phyloP scores from a whole-genome alignment of 2,888 invertebrate species.

The Dryomyza anilis region DNA sequence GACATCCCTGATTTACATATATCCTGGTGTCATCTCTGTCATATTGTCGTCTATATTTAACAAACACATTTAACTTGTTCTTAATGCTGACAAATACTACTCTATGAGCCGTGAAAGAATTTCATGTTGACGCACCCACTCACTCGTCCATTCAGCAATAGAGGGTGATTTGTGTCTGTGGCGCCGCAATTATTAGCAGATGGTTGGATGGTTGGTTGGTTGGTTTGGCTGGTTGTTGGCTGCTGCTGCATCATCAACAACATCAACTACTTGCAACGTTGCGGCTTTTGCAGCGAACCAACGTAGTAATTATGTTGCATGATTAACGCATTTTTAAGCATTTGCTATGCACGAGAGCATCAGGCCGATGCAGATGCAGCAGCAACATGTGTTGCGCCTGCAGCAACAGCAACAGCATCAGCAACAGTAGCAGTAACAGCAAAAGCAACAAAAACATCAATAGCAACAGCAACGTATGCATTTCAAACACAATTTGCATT shows the following conservation, averaged over 20 bases:
- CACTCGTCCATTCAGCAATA: neutral
- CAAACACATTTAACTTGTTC: too few relatives aligned
- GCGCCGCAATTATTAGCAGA: neutral
- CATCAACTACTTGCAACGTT: neutral
- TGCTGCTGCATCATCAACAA: neutral
- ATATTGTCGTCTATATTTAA: too few relatives aligned
- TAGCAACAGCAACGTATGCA: too few relatives aligned
- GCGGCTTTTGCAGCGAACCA: neutral
- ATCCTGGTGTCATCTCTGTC: too few relatives aligned
- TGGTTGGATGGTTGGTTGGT: neutral
- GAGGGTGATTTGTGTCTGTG: neutral
- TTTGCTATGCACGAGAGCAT: neutral
- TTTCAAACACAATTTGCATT: too few relatives aligned
- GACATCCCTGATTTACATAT: too few relatives aligned
- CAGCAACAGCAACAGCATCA: slow-evolving; percentile 2
- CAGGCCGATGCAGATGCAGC: neutral
- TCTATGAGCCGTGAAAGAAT: too few relatives aligned
- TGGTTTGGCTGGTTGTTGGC: neutral
- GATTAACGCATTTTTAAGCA: slow-evolving; percentile 16
- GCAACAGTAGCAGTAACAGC: neutral
- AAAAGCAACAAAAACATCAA: too few relatives aligned
- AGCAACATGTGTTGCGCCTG: slow-evolving; percentile 10
- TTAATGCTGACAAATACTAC: too few relatives aligned
- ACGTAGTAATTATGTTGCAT: slow-evolving; percentile 5
- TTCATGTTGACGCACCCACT: too few relatives aligned